Evolutionary conservation across 1,140 invertebrate genomes (phyloP).

Genomic region (Drosophila setifemur): DNA sequence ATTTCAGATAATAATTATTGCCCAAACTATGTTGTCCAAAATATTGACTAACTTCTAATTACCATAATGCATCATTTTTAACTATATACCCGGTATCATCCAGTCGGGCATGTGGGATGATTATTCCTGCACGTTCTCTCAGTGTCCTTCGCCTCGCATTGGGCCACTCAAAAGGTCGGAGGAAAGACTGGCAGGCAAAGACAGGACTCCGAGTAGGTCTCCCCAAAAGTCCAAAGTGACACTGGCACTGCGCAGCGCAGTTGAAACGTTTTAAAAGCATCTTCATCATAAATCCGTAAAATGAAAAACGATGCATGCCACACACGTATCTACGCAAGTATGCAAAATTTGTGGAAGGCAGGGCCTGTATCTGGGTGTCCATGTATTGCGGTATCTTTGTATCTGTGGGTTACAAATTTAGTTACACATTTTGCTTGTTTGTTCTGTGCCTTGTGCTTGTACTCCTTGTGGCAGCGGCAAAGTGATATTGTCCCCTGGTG

Average conservation of each 20-base stretch:
- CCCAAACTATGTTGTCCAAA: too few relatives aligned
- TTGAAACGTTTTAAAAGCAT: constrained; percentile 72
- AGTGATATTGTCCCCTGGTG: constrained; percentile 76
- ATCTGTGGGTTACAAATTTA: constrained; percentile 56
- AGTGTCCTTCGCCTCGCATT: constrained; percentile 8
- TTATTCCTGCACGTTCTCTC: neutral
- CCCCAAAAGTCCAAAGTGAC: constrained; percentile 59
- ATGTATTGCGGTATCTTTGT: neutral
- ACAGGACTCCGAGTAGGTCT: constrained; percentile 22
- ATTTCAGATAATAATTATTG: too few relatives aligned
- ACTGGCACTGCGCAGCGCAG: constrained; percentile 46
- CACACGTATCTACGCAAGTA: constrained; percentile 11
- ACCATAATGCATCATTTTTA: too few relatives aligned
- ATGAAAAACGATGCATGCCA: constrained; percentile 56
- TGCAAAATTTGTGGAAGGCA: neutral
- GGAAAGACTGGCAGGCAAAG: neutral
- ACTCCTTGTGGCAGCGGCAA: constrained; percentile 44
- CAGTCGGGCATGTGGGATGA: neutral
- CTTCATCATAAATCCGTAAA: constrained; percentile 74
- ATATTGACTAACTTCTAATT: too few relatives aligned
- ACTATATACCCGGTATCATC: too few relatives aligned
- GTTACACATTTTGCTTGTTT: constrained; percentile 58
- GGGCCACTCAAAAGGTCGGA: constrained; percentile 5
- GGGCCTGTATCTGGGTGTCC: neutral
- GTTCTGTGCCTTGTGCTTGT: constrained; percentile 14